Evolutionary conservation across 2,113 vertebrate species (phyloP), one percentile per base, ranked within the genome.

Genomic region (Halcyon senegalensis): DNA sequence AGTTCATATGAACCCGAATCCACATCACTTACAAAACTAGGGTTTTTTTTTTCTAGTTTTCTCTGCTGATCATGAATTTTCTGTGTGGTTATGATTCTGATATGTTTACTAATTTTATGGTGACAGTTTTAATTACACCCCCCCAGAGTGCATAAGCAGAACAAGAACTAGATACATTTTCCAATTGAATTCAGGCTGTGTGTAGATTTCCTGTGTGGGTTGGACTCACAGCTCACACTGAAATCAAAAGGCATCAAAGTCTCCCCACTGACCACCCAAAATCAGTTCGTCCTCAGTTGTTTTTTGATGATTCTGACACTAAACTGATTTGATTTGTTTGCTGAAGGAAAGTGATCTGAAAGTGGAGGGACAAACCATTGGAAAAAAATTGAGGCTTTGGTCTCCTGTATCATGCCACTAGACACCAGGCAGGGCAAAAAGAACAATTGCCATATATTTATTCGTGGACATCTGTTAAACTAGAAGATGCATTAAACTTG

Each of bases 291-390:
- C 28, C 44, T 82, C 76, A 55, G 3, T 1, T 87, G 59, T 70
- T 73, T 95, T 91, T 58, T 86, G 5, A 53, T 72, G 28, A 68
- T 93, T 81, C 48, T 82, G 44, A 41, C 74, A 56, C 80, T 82
- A 28, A 69, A 83, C 69, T 79, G 75, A 25, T 46, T 58, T 72
- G 37, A 76, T 91, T 79, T 59, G 58, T n/a, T 87, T 83, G 77
- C 81, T 87, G 74, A 79, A 89, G 39, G 86, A 93, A 91, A 89
- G 62, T 50, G 55, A 89, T 78, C 53, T 79, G 75, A 58, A 89
- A 87, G 48, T 35, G 43, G 24, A 51, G 44, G 33, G 69, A 50
- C 33, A 80, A 93, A 76, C 28, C 9, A 70, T 37, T 23, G 63
- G 59, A 87, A 24, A 81, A 66, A 59, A 20, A 2, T 11, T 46